Percentiles rank a stretch among this genome's conserved stretches.
Evolutionary conservation across 2,797 vertebrate genomes (phyloP).

Genomic region (Allobates femoralis): DNA sequence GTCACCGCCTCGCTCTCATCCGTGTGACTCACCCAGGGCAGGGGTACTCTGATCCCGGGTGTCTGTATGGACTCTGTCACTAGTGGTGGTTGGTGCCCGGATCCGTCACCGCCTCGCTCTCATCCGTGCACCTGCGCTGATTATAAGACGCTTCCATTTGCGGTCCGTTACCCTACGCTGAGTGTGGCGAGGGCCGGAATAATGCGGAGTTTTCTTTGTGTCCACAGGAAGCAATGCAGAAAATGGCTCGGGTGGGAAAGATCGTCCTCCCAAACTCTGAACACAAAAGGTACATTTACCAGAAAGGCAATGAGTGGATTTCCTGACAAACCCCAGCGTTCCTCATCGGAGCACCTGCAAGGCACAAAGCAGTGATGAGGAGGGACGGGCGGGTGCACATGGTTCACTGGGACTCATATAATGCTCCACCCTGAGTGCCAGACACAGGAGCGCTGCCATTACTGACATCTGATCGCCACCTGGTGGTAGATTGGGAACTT

Average conservation of each 20-base stretch:
- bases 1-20: no score
- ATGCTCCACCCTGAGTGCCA: not conserved
- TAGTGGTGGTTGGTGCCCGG: no score
- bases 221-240: slow-evolving; percentile 90
- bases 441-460: not conserved
- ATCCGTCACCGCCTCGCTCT: no score
- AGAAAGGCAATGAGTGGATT: not conserved
- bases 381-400: not conserved
- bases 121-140: no score
- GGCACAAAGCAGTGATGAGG: not conserved
- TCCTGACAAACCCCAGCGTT: not conserved
- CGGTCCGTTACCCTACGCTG: no score
- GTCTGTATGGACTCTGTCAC: no score
- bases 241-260: slow-evolving; percentile 88
- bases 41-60: no score
- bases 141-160: no score
- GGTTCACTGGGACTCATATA: not conserved
- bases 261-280: slow-evolving; percentile 81
- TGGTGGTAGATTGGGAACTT: not conserved
- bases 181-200: no score
- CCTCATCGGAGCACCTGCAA: not conserved
- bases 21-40: no score
- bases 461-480: not conserved
- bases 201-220: slow-evolving; percentile 63
- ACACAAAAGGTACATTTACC: slow-evolving; percentile 80